Percentiles rank a stretch among this genome's conserved stretches.
These are phyloP conservation scores for Brachionus calyciflorus DNA, from an alignment of 1,140 invertebrate species.

Conservation along the genomic window DNA sequence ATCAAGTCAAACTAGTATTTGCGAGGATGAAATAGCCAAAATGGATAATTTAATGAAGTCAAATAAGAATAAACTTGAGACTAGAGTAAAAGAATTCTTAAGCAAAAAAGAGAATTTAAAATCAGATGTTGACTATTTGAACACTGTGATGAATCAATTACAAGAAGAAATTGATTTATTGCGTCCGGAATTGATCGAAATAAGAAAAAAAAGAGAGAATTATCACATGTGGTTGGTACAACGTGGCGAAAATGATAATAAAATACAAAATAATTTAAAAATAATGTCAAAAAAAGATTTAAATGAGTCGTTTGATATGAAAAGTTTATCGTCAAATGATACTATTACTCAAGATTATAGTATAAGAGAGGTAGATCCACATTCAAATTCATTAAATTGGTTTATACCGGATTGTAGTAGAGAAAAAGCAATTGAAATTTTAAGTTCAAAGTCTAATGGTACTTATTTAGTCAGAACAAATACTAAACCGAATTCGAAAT, in stretches of 20 bases:
- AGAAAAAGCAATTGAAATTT: conserved; percentile 5
- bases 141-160: conserved; percentile 16
- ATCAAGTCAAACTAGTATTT: background rate
- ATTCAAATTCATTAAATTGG: conserved; percentile 35
- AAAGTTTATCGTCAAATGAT: background rate
- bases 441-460: background rate
- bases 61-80: conserved; percentile 16
- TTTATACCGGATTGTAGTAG: background rate
- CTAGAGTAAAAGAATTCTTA: conserved; percentile 3
- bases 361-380: background rate
- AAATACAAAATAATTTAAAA: conserved; percentile 40
- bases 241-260: conserved; percentile 41
- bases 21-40: background rate
- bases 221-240: conserved; percentile 47
- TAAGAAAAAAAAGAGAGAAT: conserved; percentile 42
- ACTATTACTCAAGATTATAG: background rate
- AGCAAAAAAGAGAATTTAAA: conserved; percentile 15
- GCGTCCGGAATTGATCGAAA: conserved; percentile 27
- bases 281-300: background rate
- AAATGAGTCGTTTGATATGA: background rate
- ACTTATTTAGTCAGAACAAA: conserved; percentile 26
- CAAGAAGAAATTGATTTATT: conserved; percentile 30
- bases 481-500: conserved; percentile 28
- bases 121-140: conserved; percentile 18
- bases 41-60: conserved; percentile 16